phyloP scores from a whole-genome alignment of 2,113 vertebrate species.

The Prionailurus bengalensis region DNA sequence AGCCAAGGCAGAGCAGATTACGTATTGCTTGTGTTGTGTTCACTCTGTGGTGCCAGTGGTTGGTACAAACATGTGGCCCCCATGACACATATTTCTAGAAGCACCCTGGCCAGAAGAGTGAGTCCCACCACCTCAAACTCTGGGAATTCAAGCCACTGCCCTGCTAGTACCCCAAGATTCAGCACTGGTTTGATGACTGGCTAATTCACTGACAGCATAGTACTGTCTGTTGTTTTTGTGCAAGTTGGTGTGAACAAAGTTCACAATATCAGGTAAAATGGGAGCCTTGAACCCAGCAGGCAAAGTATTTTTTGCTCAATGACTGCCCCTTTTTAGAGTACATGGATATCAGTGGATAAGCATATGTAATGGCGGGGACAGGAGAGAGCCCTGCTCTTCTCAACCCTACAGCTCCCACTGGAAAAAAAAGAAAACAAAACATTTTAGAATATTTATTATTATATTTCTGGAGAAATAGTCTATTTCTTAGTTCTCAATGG shows the following conservation, averaged over 20 bases:
- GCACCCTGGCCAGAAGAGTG: neutral
- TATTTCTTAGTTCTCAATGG: neutral
- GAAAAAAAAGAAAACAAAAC: neutral
- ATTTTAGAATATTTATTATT: neutral
- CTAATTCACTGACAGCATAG: neutral
- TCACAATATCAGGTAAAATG: neutral
- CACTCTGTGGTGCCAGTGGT: constrained; percentile 97
- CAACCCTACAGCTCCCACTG: neutral
- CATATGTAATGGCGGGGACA: neutral
- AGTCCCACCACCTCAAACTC: neutral
- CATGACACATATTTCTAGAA: constrained; percentile 91
- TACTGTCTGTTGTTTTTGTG: neutral
- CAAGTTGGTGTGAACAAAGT: neutral
- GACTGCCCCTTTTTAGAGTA: neutral
- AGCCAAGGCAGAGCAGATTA: constrained; percentile 92
- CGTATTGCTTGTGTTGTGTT: constrained; percentile 94
- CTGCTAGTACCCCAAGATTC: neutral
- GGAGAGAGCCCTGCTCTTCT: neutral
- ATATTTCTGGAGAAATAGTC: neutral
- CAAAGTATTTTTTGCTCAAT: neutral
- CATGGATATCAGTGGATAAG: neutral
- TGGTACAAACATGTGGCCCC: constrained; percentile 98
- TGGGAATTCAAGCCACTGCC: neutral
- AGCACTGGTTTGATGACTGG: neutral
- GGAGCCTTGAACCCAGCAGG: neutral